Base-by-base conservation (phyloP, 2,113 vertebrate genomes). In the Cebidichthys violaceus region DNA sequence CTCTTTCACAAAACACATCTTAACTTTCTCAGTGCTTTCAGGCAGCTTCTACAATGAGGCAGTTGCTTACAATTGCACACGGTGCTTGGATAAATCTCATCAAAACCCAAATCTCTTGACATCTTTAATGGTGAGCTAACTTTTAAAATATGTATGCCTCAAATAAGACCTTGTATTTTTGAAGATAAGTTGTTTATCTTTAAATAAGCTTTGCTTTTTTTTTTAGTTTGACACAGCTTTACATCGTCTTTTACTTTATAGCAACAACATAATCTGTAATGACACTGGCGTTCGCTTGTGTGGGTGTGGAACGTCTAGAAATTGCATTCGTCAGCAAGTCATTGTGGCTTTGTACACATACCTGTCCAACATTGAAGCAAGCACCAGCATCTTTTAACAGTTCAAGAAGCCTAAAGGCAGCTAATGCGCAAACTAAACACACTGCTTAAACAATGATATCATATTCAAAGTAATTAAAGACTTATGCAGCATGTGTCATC, bases 1-100 rank as follows among this genome's bases (percentile, higher is more conserved):
- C 14, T 66, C 24, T 66, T 83, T 88, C 18, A 77, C 64, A 70
- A 64, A 73, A 31, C 64, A 73, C 67, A 77, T n/a, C 41, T 31
- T 35, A 14, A 68, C 29, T 24, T n/a, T 41, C 8, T 54, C 24
- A 1, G 6, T 43, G 33, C 41, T 39, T 60, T 81, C 66, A 73
- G 22, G 45, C 20, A 72, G 33, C 39, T 22, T 45, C 18, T 13
- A 31, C n/a, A 55, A 17, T 11, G 55, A 55, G n/a, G 6, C 4
- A 52, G 43, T 31, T 54, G 35, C 29, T 35, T 43, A 66, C 41
- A 59, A 33, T 22, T 61, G 3, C 52, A 45, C 7, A 10, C 7
- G 13, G 10, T 22, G 9, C 17, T 41, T n/a, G 20, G 14, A 27
- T 77, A 1, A 18, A 45, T 24, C 24, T 57, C 7, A 76, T 41